Evolutionary conservation across 2,888 invertebrate species (phyloP).

Genomic region (Didymodactylos carnosus): DNA sequence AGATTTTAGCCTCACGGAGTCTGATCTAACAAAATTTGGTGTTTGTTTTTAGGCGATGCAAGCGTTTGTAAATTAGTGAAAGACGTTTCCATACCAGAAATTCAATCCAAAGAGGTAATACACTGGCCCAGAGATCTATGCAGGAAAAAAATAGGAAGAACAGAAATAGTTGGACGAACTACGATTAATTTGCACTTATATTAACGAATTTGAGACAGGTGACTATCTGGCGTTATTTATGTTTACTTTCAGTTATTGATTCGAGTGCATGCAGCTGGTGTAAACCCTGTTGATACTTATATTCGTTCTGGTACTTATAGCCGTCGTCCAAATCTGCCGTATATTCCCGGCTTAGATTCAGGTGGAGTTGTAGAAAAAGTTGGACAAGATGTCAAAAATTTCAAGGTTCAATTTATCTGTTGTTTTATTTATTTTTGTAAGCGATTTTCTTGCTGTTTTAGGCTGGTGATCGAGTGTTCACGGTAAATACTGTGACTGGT

Average conservation of each 20-base stretch:
- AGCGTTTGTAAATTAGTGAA: neutral
- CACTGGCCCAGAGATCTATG: too few species aligned
- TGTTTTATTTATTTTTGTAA: neutral
- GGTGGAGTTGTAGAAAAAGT: slow-evolving; percentile 38
- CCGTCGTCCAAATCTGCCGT: slow-evolving; percentile 36
- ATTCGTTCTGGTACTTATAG: slow-evolving; percentile 37
- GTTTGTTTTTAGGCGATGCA: neutral
- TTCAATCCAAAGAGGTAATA: neutral
- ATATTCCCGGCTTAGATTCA: slow-evolving; percentile 40
- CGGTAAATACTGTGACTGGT: slow-evolving; percentile 27
- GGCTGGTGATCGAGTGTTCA: slow-evolving; percentile 36
- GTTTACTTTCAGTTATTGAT: slow-evolving; percentile 35
- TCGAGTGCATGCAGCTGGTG: slow-evolving; percentile 36
- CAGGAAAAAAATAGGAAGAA: neutral
- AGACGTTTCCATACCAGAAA: neutral
- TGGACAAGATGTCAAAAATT: slow-evolving; percentile 31
- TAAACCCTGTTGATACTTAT: slow-evolving; percentile 44
- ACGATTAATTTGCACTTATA: too few species aligned
- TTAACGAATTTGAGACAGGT: too few species aligned
- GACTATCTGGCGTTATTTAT: neutral
- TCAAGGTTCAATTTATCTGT: slow-evolving; percentile 27
- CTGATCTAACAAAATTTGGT: too few species aligned
- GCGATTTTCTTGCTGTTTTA: slow-evolving; percentile 17
- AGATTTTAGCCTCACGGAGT: too few species aligned
- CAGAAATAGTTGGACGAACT: too few species aligned